Percentiles rank a stretch among this genome's conserved stretches.
Evolutionary conservation across 1,140 invertebrate species (phyloP).

Genomic region (Tribolium castaneum): DNA sequence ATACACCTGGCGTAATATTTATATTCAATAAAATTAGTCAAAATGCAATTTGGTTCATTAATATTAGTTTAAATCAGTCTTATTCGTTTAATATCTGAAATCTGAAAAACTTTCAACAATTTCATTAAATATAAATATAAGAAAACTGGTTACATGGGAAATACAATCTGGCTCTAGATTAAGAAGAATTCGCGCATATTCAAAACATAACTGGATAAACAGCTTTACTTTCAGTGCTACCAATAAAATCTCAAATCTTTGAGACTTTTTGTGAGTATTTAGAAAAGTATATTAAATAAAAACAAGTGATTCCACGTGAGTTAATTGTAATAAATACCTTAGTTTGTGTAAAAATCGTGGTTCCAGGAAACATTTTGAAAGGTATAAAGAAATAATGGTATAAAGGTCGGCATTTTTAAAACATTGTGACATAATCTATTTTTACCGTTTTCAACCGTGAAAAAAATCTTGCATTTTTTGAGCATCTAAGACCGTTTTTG

Average conservation of each 20-base stretch:
- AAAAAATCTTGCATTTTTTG: no score
- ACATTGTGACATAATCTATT: no score
- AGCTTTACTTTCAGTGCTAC: background rate
- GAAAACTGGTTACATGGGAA: background rate
- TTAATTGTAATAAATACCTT: no score
- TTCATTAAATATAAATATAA: slow-evolving; percentile 36
- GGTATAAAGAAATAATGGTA: no score
- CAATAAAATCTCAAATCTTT: background rate
- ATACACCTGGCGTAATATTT: slow-evolving; percentile 28
- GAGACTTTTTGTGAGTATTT: no score
- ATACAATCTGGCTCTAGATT: background rate
- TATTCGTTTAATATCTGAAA: slow-evolving; percentile 33
- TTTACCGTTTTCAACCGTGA: no score
- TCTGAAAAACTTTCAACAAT: slow-evolving; percentile 31
- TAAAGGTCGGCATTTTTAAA: no score
- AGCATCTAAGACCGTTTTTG: no score
- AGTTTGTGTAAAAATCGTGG: no score
- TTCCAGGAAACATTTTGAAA: no score
- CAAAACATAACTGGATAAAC: background rate
- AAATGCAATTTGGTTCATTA: slow-evolving; percentile 42
- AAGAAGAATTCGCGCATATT: background rate
- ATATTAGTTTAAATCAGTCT: slow-evolving; percentile 39
- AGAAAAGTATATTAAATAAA: no score
- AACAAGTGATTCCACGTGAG: no score
- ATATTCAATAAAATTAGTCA: slow-evolving; percentile 41